Conservation (phyloP, 2,113 vertebrate species). For the Atlantisia rogersi region DNA sequence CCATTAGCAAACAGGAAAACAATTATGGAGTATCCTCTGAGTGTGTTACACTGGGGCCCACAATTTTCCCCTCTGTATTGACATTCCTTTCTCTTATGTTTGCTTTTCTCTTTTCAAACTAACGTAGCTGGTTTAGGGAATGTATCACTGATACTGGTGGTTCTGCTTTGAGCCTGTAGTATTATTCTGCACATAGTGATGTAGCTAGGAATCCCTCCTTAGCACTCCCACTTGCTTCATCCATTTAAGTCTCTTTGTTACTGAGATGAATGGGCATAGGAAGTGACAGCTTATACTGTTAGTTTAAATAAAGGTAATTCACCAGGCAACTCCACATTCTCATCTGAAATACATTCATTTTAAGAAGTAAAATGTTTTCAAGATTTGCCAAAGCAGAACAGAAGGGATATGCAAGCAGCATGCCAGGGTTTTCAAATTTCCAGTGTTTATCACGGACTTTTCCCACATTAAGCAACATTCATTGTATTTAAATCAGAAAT, state of each 20-base stretch:
- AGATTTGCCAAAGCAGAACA: not conserved
- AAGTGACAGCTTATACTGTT: not conserved
- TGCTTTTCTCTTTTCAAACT: slow-evolving; percentile 36
- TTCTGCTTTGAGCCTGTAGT: slow-evolving; percentile 29
- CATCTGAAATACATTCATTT: not conserved
- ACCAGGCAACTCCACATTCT: not conserved
- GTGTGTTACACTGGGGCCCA: not conserved
- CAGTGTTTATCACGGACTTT: not conserved
- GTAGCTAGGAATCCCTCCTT: slow-evolving; percentile 31
- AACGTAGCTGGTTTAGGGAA: not conserved
- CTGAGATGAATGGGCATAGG: not conserved
- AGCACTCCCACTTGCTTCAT: not conserved
- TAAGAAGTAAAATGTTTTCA: not conserved
- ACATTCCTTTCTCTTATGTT: slow-evolving; percentile 47
- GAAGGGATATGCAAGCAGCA: not conserved
- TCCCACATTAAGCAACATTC: not conserved
- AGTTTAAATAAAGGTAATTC: slow-evolving; percentile 22
- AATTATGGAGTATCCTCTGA: not conserved
- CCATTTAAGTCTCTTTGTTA: not conserved
- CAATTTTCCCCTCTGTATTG: not conserved
- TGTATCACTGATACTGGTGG: not conserved
- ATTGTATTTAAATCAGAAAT: not conserved
- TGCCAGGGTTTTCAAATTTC: not conserved
- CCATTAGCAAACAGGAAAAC: slow-evolving; percentile 39
- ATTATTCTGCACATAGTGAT: slow-evolving; percentile 27